phyloP scores from a whole-genome alignment of 2,888 invertebrate genomes.

The Drosophila vallismaia region DNA sequence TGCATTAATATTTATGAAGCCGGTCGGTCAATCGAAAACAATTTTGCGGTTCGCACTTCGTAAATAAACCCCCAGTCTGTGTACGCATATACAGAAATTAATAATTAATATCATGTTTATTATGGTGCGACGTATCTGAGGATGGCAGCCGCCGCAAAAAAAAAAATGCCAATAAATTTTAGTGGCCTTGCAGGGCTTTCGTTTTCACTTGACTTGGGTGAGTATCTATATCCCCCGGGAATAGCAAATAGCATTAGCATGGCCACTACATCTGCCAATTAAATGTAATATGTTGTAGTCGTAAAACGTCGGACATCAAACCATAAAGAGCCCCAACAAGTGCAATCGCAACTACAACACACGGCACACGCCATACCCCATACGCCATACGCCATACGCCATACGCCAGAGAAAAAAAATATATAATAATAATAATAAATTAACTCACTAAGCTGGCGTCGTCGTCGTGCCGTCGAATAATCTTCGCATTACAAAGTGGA shows the following conservation, averaged over 20 bases:
- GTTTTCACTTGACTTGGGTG: constrained; percentile 43
- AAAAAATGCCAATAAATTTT: neutral
- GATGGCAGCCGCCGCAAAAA: neutral
- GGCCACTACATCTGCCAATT: constrained; percentile 60
- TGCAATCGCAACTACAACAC: constrained; percentile 57
- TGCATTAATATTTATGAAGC: constrained; percentile 39
- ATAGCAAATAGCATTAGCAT: constrained; percentile 40
- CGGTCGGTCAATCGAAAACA: constrained; percentile 51
- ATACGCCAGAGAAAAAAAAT: constrained; percentile 26
- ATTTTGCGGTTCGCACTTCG: constrained; percentile 44
- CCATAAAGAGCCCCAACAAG: constrained; percentile 54
- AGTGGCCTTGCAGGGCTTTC: constrained; percentile 8
- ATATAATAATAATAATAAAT: neutral
- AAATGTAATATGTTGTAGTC: constrained; percentile 65
- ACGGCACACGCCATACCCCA: constrained; percentile 4
- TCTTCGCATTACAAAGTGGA: constrained; percentile 51
- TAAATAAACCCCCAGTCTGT: constrained; percentile 45
- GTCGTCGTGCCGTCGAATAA: constrained; percentile 52
- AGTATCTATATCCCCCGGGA: too few relatives aligned
- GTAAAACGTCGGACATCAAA: constrained; percentile 43
- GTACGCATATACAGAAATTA: constrained; percentile 33
- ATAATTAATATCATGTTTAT: constrained; percentile 41
- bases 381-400: constrained; percentile 26
- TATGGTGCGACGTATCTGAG: constrained; percentile 19
- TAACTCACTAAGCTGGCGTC: constrained; percentile 34